Evolutionary conservation across 2,113 vertebrate species (phyloP), one percentile per base, ranked within the genome.

Genomic region (Opisthocomus hoazin): DNA sequence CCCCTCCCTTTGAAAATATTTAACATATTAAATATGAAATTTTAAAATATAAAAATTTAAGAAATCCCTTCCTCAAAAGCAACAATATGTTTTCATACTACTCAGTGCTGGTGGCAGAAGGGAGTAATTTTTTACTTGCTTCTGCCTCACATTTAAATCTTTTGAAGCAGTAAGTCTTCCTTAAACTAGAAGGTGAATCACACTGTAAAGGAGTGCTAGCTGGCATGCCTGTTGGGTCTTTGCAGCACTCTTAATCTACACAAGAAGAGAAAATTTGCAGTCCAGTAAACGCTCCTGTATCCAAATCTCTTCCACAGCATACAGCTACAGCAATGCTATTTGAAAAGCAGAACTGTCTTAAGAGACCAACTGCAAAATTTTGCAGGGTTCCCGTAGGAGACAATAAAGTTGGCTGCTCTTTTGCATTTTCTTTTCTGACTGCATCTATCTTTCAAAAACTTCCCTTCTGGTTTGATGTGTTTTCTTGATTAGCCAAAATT

Each of bases 181-280:
- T 94, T 93, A 90, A 93, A 76, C 71, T 80, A 88, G 76, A 90
- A 93, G 45, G 89, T 29, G 48, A 88, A 95, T 56, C 19, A 29
- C 21, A 15, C 41, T 65, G 32, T 78, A 79, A 81, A 95, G 48
- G 34, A 77, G 45, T 74, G 45, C 21, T 66, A 46, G 56, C 7
- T 94, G 95, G 76, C 85, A 75, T 10, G 54, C 10, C 56, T 69
- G 13, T 7, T 81, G 43, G 76, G 53, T 57, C 74, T 93, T 70
- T 89, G 57, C 37, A 95, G 70, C 76, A 89, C 87, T 81, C 51
- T 91, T 93, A 88, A 92, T 96, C 84, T 96, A 41, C 83, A 94
- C 66, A 64, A 94, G 91, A 32, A 84, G 65, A 92, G 70, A 92
- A 86, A 92, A 77, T 37, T 5, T 90, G 80, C 23, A 93, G n/a